These are phyloP conservation scores for Dermolepida albohirtum DNA, from an alignment of 2,888 invertebrate species.

Conservation along the genomic window DNA sequence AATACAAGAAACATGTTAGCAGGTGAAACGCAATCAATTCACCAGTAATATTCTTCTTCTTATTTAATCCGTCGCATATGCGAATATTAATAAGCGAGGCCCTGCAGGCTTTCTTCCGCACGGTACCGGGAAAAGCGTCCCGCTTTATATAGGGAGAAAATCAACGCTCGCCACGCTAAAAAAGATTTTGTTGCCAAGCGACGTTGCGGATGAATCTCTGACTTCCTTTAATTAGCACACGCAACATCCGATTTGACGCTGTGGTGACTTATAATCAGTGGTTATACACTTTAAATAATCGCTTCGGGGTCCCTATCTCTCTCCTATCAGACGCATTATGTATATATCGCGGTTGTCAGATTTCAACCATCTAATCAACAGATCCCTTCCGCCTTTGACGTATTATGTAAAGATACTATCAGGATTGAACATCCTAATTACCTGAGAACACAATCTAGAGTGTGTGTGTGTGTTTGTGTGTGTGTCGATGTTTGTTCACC, in stretches of 20 bases:
- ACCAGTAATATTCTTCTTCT: constrained; percentile 26
- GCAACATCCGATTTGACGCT: constrained; percentile 60
- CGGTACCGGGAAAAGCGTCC: constrained; percentile 4
- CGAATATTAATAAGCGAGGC: constrained; percentile 30
- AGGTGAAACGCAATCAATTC: constrained; percentile 27
- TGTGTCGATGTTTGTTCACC: constrained; percentile 17
- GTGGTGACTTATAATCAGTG: constrained; percentile 56
- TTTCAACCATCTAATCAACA: constrained; percentile 26
- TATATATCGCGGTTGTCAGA: constrained; percentile 14
- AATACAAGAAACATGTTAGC: constrained; percentile 2
- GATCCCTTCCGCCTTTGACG: constrained; percentile 30
- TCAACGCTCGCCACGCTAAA: constrained; percentile 41
- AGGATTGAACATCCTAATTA: constrained; percentile 31
- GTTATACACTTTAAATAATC: constrained; percentile 57
- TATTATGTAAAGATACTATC: constrained; percentile 17
- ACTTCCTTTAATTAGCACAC: constrained; percentile 60
- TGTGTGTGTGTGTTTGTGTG: constrained; percentile 9
- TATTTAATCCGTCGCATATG: constrained; percentile 22
- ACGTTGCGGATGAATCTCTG: constrained; percentile 56
- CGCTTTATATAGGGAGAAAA: constrained; percentile 21
- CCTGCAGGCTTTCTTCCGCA: constrained; percentile 12
- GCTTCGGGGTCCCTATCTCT: constrained; percentile 46
- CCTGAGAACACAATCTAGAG: constrained; percentile 22
- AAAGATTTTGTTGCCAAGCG: constrained; percentile 57
- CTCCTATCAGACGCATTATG: constrained; percentile 20